A percentile compares a stretch with the other conserved stretches of the same genome.
phyloP scores from a whole-genome alignment of 2,797 vertebrate species.

The Falco peregrinus region DNA sequence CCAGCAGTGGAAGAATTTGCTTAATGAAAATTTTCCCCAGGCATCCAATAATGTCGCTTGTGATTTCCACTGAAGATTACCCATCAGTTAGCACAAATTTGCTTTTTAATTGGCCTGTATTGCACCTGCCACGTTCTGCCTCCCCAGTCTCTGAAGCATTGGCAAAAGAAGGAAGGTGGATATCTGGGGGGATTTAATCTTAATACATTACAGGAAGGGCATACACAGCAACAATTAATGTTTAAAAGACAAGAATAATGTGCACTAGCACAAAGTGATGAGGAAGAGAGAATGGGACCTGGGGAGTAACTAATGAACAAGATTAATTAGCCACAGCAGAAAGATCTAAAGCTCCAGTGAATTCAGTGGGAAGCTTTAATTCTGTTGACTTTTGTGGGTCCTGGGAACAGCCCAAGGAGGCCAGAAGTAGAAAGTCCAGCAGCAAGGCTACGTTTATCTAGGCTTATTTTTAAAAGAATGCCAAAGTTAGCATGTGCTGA shows the following conservation, averaged over 20 bases:
- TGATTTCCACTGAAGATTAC: constrained; percentile 74
- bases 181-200: constrained; percentile 56
- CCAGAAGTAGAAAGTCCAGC: not conserved
- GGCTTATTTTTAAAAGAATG: not conserved
- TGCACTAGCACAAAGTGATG: constrained; percentile 15
- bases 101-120: constrained; percentile 78
- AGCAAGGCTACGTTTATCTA: not conserved
- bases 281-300: constrained; percentile 37
- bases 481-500: not conserved
- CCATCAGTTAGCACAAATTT: constrained; percentile 78
- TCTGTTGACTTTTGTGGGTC: constrained; percentile 30
- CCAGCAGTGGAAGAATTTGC: constrained; percentile 58
- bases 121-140: constrained; percentile 69
- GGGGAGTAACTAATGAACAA: constrained; percentile 41
- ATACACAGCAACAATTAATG: constrained; percentile 62
- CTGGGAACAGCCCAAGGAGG: not conserved
- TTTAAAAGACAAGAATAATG: constrained; percentile 50
- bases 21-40: constrained; percentile 76
- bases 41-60: constrained; percentile 64
- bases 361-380: constrained; percentile 31
- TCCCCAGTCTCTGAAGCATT: constrained; percentile 60
- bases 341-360: constrained; percentile 1
- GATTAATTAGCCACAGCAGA: constrained; percentile 50
- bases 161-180: constrained; percentile 38
- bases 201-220: constrained; percentile 55